A percentile compares a stretch with the other conserved stretches of the same genome.
Conservation (phyloP, 2,797 vertebrate genomes). For the Eremophila alpestris region DNA sequence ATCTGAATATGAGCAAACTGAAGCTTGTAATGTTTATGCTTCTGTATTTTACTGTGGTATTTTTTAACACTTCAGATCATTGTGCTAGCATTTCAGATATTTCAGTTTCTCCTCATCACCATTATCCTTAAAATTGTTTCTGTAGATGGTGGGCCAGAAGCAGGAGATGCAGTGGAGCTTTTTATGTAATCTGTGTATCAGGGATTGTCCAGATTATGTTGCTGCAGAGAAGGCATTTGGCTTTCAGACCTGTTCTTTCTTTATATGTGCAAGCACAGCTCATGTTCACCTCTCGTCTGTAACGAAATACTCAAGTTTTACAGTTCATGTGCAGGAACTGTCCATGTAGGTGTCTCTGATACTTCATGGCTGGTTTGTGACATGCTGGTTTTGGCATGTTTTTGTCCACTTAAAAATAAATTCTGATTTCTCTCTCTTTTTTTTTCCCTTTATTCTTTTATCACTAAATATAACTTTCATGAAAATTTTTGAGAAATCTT, state of each 20-base stretch:
- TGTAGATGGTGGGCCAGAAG: neutral
- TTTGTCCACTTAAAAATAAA: neutral
- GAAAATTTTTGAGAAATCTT: neutral
- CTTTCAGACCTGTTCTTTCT: neutral
- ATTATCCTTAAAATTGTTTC: neutral
- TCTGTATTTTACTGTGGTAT: neutral
- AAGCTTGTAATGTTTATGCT: neutral
- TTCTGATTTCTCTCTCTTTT: neutral
- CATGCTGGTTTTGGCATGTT: neutral
- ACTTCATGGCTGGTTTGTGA: neutral
- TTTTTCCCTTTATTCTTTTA: neutral
- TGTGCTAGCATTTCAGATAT: slow-evolving; percentile 14
- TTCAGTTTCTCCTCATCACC: neutral
- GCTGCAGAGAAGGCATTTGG: neutral
- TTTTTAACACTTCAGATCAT: slow-evolving; percentile 8
- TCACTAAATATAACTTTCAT: neutral
- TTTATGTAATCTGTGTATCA: neutral
- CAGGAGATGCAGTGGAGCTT: neutral
- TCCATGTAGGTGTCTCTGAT: rapidly evolving
- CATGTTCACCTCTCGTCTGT: neutral
- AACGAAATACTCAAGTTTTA: neutral
- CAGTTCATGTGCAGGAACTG: neutral
- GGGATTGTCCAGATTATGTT: neutral
- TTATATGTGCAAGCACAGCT: neutral
- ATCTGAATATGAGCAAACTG: slow-evolving; percentile 4